Evolutionary conservation across 2,113 vertebrate genomes (phyloP).

Genomic region (Phycodurus eques): DNA sequence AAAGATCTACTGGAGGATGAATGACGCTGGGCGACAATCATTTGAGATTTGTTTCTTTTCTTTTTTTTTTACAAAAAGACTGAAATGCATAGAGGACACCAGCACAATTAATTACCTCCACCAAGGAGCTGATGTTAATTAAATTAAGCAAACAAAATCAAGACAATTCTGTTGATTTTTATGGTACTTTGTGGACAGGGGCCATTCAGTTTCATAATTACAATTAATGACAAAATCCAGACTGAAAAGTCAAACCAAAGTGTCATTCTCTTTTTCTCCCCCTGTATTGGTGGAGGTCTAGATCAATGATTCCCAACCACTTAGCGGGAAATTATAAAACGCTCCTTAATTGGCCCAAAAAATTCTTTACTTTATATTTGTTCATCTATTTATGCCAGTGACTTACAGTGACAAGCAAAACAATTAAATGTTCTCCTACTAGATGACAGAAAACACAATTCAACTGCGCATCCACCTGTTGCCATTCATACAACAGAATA

Average conservation of each 20-base stretch:
- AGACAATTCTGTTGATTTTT: not conserved
- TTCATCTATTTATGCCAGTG: not conserved
- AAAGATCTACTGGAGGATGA: conserved; percentile 40
- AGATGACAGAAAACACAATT: not conserved
- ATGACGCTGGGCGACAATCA: conserved; percentile 31
- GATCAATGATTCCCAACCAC: not conserved
- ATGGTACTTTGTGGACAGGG: not conserved
- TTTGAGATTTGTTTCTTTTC: not conserved
- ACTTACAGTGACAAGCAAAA: not conserved
- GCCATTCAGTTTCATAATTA: not conserved
- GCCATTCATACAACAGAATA: too few relatives aligned
- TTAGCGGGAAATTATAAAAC: too few relatives aligned
- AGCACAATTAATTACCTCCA: not conserved
- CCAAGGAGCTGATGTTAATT: not conserved
- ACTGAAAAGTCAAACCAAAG: too few relatives aligned
- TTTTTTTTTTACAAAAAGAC: conserved; percentile 23
- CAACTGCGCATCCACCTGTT: not conserved
- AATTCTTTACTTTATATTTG: not conserved
- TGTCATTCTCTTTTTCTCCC: not conserved
- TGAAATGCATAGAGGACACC: conserved; percentile 52
- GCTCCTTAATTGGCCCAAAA: too few relatives aligned
- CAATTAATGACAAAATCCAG: not conserved
- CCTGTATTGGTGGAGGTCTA: not conserved
- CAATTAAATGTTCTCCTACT: not conserved
- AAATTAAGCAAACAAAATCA: not conserved